These are phyloP conservation scores for Oreochromis aureus DNA, from an alignment of 2,113 vertebrate genomes.

Conservation along the genomic window DNA sequence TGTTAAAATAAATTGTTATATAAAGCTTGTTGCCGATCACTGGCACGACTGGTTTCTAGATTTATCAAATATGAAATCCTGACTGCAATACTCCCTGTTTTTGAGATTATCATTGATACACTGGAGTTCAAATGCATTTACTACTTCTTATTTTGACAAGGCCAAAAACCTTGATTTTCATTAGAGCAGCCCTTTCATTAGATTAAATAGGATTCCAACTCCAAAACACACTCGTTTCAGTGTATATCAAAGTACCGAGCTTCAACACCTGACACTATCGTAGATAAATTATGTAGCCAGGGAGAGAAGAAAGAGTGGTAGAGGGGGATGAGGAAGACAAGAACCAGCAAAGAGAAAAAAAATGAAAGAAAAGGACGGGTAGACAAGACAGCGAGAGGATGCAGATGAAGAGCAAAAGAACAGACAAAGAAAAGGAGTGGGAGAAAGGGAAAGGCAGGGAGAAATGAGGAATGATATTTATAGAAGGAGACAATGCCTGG, in stretches of 20 bases:
- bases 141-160: background rate
- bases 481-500: slow-evolving; percentile 71
- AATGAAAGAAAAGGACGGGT: background rate
- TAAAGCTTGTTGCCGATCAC: background rate
- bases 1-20: background rate
- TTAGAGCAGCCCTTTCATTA: background rate
- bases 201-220: background rate
- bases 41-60: background rate
- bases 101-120: background rate
- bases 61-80: background rate
- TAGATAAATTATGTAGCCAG: background rate
- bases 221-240: background rate
- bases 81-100: background rate
- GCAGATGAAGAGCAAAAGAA: background rate
- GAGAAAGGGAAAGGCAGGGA: background rate
- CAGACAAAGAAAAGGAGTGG: background rate
- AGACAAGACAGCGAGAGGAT: background rate
- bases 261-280: background rate
- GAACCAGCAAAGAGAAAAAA: background rate
- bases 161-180: background rate
- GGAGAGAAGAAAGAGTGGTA: background rate
- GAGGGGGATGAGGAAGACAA: background rate
- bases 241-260: background rate
- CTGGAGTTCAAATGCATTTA: background rate
- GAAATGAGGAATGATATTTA: slow-evolving; percentile 60